Base-by-base conservation (phyloP, 2,888 invertebrate species). In the Coremacera marginata region DNA sequence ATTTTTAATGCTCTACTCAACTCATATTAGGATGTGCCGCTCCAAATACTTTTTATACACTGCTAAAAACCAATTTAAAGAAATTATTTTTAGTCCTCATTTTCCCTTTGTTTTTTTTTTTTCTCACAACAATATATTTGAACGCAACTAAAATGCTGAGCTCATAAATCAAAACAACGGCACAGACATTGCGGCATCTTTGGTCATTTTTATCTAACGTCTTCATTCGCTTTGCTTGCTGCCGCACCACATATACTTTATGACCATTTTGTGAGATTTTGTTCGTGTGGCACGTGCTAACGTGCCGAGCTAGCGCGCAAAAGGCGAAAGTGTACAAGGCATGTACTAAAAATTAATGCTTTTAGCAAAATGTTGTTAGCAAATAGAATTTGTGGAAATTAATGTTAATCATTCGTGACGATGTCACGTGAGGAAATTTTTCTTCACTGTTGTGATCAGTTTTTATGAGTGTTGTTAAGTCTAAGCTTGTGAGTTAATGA, bases 241-340 rank as follows among this genome's bases (percentile, higher is more conserved):
- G 14, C 44, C 25, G 11, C 11, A 44, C 44, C 14, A 44, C 14
- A 44, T 3, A 31, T 5, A n/a, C 8, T 63, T 34, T 16, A 31
- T 34, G 31, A 14, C 27, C 37, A 65, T 65, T 34, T 65, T 31
- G 14, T n/a, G 65, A 65, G 37, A 65, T 16, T 65, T n/a, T 34
- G 65, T 68, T 68, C 68, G 49, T 68, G 51, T 68, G 68, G 68
- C 68, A 68, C 68, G 68, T 68, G 68, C 16, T 68, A 22, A 22
- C 14, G 44, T 44, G 44, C 11, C 11, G 44, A 11, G 14, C 44
- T 14, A 16, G 37, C 22, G 49, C 49, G 8, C 2, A 25, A 65
- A 44, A 44, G 22, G 44, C 57, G 3, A 60, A 7, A 60, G 51
- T 22, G 31, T 55, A 8, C 19, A 60, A 25, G 16, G 8, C 57